Base-by-base conservation (phyloP, 35 echinoderm and acorn worm genomes). In the Acanthaster planci region DNA sequence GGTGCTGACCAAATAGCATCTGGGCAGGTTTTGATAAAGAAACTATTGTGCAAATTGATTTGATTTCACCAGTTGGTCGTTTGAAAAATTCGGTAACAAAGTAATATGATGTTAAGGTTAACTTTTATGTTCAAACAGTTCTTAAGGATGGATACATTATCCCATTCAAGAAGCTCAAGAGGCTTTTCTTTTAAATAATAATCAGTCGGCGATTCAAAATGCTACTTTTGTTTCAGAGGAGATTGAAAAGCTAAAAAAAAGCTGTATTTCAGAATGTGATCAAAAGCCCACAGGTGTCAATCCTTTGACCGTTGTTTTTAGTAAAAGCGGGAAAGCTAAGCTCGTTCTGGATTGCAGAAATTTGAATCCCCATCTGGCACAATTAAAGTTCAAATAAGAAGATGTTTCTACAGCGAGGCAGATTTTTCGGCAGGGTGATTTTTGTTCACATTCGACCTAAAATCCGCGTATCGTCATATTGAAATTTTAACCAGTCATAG, bases 401-500 rank as follows among this genome's bases (percentile, higher is more conserved):
- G 67, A 86, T 27, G 60, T 58, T 30, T 4, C 9, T 0, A 38
- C 50, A 10, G 84, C 52, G 0, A 47, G 3, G 5, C 31, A 86
- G n/a, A 47, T 47, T 4, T 47, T 47, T 47, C 42, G 12, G 12
- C 42, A 47, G 12, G 42, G 42, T 6, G 42, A 47, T 47, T 47
- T 47, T 47, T 87, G 12, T 87, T 80, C 31, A 57, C 86, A 14
- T 87, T 80, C 27, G 86, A 87, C 58, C 31, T 87, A 2, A 87
- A 80, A 50, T 80, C 76, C 7, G 86, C 76, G 22, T 87, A 87
- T 40, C 60, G 77, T 18, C 86, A 87, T 39, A 80, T 81, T 58
- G 86, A 87, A 37, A 87, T 80, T 26, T 42, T 16, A 17, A 3
- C 60, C 8, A 52, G 36, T 22, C 86, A 87, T 39, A 12, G 34